Evolutionary conservation across 2,113 vertebrate species (phyloP).

Genomic region (Aix galericulata): DNA sequence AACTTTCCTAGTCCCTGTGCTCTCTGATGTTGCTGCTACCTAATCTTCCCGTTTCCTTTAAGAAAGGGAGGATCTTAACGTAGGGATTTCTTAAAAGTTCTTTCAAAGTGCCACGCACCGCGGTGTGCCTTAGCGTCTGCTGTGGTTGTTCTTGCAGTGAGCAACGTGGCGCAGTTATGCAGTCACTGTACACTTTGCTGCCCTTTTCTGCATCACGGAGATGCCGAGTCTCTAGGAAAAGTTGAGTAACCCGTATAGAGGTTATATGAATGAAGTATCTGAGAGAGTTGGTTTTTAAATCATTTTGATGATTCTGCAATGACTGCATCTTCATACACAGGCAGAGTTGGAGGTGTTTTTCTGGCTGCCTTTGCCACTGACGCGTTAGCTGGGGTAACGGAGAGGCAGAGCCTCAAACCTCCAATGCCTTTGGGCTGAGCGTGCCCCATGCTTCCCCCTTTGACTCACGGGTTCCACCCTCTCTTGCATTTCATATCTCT

Average conservation of each 20-base stretch:
- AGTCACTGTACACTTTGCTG: fast-evolving
- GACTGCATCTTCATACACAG: neutral
- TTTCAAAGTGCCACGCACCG: neutral
- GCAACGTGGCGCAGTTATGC: fast-evolving
- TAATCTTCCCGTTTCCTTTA: neutral
- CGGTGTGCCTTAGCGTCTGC: neutral
- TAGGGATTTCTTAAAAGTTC: neutral
- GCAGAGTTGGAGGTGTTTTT: neutral
- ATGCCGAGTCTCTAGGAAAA: neutral
- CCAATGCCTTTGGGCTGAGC: neutral
- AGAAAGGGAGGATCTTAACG: neutral
- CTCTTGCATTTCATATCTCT: neutral
- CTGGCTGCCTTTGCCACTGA: neutral
- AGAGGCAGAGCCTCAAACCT: neutral
- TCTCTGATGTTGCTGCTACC: neutral
- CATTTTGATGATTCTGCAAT: fast-evolving
- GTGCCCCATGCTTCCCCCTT: neutral
- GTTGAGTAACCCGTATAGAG: neutral
- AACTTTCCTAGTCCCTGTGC: neutral
- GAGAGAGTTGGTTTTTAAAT: neutral
- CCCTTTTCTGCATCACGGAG: neutral
- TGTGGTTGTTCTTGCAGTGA: neutral
- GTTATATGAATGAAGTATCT: neutral
- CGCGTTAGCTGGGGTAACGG: fast-evolving
- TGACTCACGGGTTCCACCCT: neutral